Conservation (phyloP, 2,113 vertebrate species). For the Illadopsis cleaveri region DNA sequence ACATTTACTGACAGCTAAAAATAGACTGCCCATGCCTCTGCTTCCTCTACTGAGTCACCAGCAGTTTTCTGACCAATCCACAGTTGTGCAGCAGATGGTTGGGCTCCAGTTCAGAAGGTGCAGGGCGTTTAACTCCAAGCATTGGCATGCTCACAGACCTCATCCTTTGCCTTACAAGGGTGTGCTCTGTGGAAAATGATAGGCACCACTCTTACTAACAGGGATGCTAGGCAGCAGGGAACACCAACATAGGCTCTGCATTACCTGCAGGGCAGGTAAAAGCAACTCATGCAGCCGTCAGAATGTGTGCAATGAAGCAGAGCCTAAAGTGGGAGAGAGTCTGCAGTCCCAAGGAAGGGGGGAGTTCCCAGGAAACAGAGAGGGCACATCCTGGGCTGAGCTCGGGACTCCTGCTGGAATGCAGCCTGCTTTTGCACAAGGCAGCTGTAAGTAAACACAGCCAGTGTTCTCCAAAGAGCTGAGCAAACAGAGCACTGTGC, state of each 20-base stretch:
- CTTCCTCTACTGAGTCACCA: conserved; percentile 43
- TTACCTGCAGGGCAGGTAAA: neutral
- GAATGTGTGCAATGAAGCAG: neutral
- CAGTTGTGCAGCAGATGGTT: neutral
- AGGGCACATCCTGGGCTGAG: neutral
- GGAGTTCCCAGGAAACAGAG: neutral
- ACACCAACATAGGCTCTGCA: neutral
- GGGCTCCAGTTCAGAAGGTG: conserved; percentile 10
- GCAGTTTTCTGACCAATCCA: conserved; percentile 6
- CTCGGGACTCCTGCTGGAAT: neutral
- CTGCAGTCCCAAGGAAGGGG: neutral
- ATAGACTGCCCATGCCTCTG: neutral
- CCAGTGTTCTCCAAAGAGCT: neutral
- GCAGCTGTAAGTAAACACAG: neutral
- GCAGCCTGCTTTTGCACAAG: neutral
- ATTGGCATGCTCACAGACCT: accelerated
- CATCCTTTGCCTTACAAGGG: neutral
- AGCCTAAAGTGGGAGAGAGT: neutral
- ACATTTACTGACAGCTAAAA: conserved; percentile 55
- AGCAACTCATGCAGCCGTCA: neutral
- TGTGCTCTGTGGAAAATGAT: accelerated
- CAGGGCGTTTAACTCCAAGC: neutral
- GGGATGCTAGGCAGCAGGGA: neutral
- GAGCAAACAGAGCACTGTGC: neutral
- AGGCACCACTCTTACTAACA: neutral